These are phyloP conservation scores for Tauraco hartlaubi DNA, from an alignment of 2,797 vertebrate species.

Conservation along the genomic window DNA sequence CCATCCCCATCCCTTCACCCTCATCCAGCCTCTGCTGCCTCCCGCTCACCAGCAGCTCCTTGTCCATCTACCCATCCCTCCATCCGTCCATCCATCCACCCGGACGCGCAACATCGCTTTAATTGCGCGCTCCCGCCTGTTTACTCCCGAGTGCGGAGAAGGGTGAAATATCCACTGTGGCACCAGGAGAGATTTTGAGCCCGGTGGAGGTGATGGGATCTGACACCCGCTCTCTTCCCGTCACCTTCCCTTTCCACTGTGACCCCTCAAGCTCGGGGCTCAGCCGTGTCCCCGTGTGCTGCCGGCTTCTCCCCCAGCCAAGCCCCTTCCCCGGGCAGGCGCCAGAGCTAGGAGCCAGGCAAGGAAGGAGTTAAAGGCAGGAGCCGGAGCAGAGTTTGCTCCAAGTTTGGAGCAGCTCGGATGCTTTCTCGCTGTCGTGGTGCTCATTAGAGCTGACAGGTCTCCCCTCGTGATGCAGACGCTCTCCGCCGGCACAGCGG, in stretches of 20 bases:
- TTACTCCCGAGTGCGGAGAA: not conserved
- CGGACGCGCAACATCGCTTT: not conserved
- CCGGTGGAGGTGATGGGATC: slow-evolving; percentile 8
- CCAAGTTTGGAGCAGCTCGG: slow-evolving; percentile 61
- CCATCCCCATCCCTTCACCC: rapidly evolving
- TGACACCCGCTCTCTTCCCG: slow-evolving; percentile 49
- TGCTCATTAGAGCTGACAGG: slow-evolving; percentile 80
- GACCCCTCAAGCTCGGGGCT: slow-evolving; percentile 29
- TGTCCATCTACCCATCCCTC: not conserved
- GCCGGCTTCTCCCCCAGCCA: not conserved
- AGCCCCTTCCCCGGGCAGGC: not conserved
- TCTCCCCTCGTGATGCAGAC: slow-evolving; percentile 64
- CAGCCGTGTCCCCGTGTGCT: not conserved
- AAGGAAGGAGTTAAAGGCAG: slow-evolving; percentile 63
- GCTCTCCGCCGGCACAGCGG: slow-evolving; percentile 61
- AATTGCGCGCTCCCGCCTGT: not conserved
- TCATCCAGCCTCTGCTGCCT: not conserved
- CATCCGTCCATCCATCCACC: not conserved
- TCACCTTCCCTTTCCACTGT: slow-evolving; percentile 29
- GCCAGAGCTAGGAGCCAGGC: rapidly evolving
- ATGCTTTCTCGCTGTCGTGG: slow-evolving; percentile 45
- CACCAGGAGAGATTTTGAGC: slow-evolving; percentile 38
- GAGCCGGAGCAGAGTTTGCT: slow-evolving; percentile 38
- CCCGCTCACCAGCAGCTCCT: not conserved
- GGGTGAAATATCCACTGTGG: slow-evolving; percentile 70